Conservation (phyloP, 2,797 vertebrate species). For the Spinibarbus caldwelli region DNA sequence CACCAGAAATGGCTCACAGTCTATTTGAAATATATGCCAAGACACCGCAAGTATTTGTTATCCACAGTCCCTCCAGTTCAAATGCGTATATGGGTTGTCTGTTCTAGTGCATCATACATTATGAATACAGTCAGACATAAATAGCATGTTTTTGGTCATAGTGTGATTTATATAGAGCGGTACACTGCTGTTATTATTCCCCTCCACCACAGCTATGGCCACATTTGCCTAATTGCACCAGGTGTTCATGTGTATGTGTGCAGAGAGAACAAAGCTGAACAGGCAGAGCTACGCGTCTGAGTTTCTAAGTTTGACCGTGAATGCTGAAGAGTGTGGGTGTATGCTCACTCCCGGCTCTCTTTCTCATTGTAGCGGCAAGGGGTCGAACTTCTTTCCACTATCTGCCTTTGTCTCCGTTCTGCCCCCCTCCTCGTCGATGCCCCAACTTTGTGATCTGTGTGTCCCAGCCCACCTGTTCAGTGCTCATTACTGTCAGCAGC, state of each 20-base stretch:
- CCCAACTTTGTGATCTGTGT: conserved; percentile 62
- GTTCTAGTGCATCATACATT: background rate
- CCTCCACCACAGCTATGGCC: conserved; percentile 41
- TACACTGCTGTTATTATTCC: conserved; percentile 54
- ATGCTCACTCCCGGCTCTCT: conserved; percentile 38
- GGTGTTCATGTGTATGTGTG: conserved; percentile 57
- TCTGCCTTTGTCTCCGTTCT: conserved; percentile 59
- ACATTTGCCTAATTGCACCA: conserved; percentile 60
- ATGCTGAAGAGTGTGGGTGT: conserved; percentile 50
- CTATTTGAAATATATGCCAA: conserved; percentile 39
- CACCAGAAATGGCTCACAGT: conserved; percentile 43
- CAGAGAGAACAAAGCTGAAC: conserved; percentile 52
- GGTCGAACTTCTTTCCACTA: conserved; percentile 76
- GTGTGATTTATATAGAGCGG: conserved; percentile 26
- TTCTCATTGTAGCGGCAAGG: conserved; percentile 60
- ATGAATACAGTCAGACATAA: conserved; percentile 31
- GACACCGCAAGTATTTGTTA: conserved; percentile 28
- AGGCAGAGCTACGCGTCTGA: conserved; percentile 49
- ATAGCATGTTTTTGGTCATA: conserved; percentile 38
- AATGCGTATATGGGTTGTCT: conserved; percentile 17
- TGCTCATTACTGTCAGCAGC: conserved; percentile 84
- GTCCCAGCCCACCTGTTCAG: conserved; percentile 82
- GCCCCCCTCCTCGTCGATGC: conserved; percentile 30
- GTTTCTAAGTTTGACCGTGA: conserved; percentile 52
- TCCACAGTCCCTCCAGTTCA: conserved; percentile 21